Evolutionary conservation across 2,888 invertebrate genomes (phyloP).

Genomic region (Cancer borealis): DNA sequence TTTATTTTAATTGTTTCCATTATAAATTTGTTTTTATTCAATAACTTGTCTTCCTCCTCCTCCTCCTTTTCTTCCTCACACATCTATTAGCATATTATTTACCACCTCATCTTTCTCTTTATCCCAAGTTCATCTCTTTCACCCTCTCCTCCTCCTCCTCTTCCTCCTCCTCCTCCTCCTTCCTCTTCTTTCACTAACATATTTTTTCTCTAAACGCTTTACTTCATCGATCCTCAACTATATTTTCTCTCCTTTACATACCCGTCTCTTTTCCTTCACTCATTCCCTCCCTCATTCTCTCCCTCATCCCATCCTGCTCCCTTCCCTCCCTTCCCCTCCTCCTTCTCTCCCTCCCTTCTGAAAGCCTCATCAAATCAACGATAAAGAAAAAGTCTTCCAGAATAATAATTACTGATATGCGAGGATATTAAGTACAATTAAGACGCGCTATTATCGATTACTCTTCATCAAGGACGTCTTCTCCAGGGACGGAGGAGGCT

Average conservation of each 20-base stretch:
- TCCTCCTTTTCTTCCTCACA: not conserved
- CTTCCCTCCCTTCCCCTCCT: not conserved
- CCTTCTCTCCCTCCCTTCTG: not conserved
- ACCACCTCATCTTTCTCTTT: not conserved
- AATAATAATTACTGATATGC: slow-evolving; percentile 50
- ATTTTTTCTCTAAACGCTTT: not conserved
- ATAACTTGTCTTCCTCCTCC: not conserved
- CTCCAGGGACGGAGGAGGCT: not conserved
- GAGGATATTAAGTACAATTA: slow-evolving; percentile 54
- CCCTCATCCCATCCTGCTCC: not conserved
- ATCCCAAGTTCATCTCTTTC: not conserved
- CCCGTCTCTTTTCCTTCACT: slow-evolving; percentile 3
- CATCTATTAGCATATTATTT: too few relatives aligned
- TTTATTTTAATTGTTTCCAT: not conserved
- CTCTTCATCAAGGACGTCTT: not conserved
- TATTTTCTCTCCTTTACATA: not conserved
- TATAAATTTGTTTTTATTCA: not conserved
- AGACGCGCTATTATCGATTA: slow-evolving; percentile 47
- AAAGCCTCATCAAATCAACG: not conserved
- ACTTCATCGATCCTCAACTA: not conserved
- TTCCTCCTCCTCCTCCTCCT: not conserved
- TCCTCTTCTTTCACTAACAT: not conserved
- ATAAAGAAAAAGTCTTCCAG: not conserved
- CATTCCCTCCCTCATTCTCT: not conserved
- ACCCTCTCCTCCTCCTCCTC: not conserved